phyloP scores from a whole-genome alignment of 2,797 vertebrate species.

The Xyrichtys novacula region DNA sequence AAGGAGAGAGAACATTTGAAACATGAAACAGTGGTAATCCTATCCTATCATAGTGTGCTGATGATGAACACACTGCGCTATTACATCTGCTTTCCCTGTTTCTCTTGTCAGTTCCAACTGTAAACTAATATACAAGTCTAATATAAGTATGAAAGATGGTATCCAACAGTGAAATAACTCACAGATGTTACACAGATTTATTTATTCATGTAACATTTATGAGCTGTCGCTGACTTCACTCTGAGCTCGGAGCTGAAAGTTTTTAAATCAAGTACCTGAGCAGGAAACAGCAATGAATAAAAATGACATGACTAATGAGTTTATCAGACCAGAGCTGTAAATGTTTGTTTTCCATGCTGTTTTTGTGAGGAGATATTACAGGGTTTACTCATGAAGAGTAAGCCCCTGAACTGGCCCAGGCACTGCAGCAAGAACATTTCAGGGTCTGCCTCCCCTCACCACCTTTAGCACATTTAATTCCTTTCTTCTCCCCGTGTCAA shows the following conservation, averaged over 20 bases:
- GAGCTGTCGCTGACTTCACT: not conserved
- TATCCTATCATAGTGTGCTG: slow-evolving; percentile 20
- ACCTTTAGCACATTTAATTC: not conserved
- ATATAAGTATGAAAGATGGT: not conserved
- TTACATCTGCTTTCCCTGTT: slow-evolving; percentile 27
- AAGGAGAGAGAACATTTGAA: slow-evolving; percentile 36
- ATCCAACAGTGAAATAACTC: not conserved
- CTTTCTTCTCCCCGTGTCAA: slow-evolving; percentile 10
- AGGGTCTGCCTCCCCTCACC: too few relatives aligned
- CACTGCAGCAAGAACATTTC: not conserved
- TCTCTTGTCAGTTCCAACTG: slow-evolving; percentile 25
- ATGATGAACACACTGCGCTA: slow-evolving; percentile 29
- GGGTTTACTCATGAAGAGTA: not conserved
- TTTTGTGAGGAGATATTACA: not conserved
- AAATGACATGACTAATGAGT: not conserved
- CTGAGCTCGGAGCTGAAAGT: too few relatives aligned
- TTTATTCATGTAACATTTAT: not conserved
- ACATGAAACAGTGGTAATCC: slow-evolving; percentile 58
- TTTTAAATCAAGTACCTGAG: not conserved
- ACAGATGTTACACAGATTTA: slow-evolving; percentile 4
- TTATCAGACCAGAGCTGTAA: not conserved
- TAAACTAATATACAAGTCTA: not conserved
- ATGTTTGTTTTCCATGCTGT: not conserved
- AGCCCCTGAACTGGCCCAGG: too few relatives aligned
- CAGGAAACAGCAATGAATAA: not conserved